Evolutionary conservation across 2,113 vertebrate species (phyloP), one percentile per base, ranked within the genome.

Genomic region (Cololabis saira): DNA sequence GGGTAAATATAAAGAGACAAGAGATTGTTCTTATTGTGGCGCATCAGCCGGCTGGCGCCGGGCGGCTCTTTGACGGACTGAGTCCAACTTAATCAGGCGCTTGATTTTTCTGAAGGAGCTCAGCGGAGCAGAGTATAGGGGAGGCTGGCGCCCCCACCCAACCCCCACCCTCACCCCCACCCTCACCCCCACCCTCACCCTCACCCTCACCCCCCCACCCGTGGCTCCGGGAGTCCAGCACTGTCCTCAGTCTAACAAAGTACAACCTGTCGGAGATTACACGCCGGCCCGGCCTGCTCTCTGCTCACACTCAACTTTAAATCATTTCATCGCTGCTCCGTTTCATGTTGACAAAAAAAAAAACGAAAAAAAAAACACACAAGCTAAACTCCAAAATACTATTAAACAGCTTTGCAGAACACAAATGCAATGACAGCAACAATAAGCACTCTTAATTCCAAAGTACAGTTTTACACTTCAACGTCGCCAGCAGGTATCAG

Each of bases 1-100:
- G 87, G 92, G 83, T 91, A 94, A 95, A 96, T 96, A 89, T 84
- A 90, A 96, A 95, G 94, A 95, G 95, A 96, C 95, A 95, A 92
- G 93, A 93, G 95, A 93, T 92, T 93, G 93, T 93, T 94, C 93
- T 95, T 94, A 90, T 93, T 95, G 95, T 91, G 88, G 89, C 87
- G 86, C 92, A 92, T 93, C 93, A 91, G 93, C 93, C 91, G 93
- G 91, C 94, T 95, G 96, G 95, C 95, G 95, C 95, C 96, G 93
- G 87, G 93, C 87, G 87, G 90, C 93, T 93, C 92, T 91, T 88
- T 89, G 90, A 90, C 91, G 87, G 87, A 87, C 88, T 74, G 76
- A 88, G 85, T 85, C 91, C 88, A 77, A 87, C 86, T 93, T 92
- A 89, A 94, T 92, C 91, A 90, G 63, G 66, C 85, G 87, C 90